Evolutionary conservation across 1,140 invertebrate species (phyloP), one percentile per base, ranked within the genome.

Genomic region (Drosophila lacertosa): DNA sequence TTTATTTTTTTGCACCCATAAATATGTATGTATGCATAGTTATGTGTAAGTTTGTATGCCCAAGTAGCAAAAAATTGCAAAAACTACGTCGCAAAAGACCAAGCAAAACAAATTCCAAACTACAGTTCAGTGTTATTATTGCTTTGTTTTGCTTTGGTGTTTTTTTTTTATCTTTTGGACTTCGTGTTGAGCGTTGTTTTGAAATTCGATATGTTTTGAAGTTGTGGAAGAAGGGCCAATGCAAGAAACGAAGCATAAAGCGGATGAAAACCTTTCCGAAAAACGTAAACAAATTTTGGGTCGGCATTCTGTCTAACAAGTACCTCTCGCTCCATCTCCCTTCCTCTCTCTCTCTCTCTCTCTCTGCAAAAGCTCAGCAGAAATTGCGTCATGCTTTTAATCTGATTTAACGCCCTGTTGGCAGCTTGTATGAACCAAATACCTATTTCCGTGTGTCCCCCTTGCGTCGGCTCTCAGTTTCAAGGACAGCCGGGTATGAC

Each of bases 281-380:
- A 72, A 84, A 71, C 72, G 81, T 80, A 83, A 83, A 80, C 80
- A 83, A 73, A 39, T 77, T 71, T 64, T 62, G 44, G 13, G 11
- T 54, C 45, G 66, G 40, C 66, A 67, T 29, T 60, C 20, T 24
- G 57, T 60, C 64, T 66, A 66, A 66, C 42, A 42, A 55, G 57
- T 35, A 18, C 18, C 35, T 50, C 45, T 57, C 24, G 26, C 16
- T 45, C 15, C 18, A 18, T 5, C 11, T 1, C 18, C 35, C 2
- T 29, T n/a, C 2, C 20, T 13, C 15, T 39, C 16, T 15, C 15
- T 26, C 10, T 5, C 16, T 35, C 15, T 59, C 3, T 11, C 20
- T 2, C 37, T 33, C 62, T 62, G 18, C 33, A 2, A 39, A 13
- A 24, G 44, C 47, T 51, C 22, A 29, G 18, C 13, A 47, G 20